Base-by-base conservation (phyloP, 2,113 vertebrate genomes). In the Rhadina sibilatrix region DNA sequence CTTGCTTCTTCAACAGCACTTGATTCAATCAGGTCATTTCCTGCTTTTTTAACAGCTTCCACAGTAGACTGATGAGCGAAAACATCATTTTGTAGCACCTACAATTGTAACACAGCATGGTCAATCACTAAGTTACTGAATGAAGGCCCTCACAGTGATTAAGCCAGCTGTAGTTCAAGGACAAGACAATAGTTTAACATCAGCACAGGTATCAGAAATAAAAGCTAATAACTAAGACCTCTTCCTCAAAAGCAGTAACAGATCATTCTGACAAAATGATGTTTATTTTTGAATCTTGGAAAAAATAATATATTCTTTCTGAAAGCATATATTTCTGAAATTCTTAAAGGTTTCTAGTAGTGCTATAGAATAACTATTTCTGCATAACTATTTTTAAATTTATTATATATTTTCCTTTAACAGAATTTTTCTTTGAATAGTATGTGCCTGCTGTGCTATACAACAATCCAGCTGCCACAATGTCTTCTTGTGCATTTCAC, bases 81-180 rank as follows among this genome's bases (percentile, higher is more conserved):
- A 64, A 99, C 99, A 49, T 99, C 99, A 74, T 99, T 99, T 95
- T 99, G 98, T 25, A 99, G 98, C 59, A 99, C 99, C 99, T 99
- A 96, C 52, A 97, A 95, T 87, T 75, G 60, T 59, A 97, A 94
- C 42, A 93, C 64, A 74, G 63, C 3, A 66, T 25, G 33, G 54
- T 40, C 44, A 60, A 18, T 42, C 11, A 9, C 28, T 61, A 37
- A 12, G 6, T 75, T 44, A 76, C 42, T 83, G 30, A 94, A 90
- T 3, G 16, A 74, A 80, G 50, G 13, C 68, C 50, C 27, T 47
- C 31, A 59, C 38, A 84, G 15, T 24, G 56, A 65, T 12, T 28
- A 40, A 96, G 72, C 38, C 46, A 53, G 54, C 54, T 60, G 18
- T n/a, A 87, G 57, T 19, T 20, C 16, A 46, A 23, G 10, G 47